Percentiles rank a stretch among this genome's conserved stretches.
Conservation (phyloP, 2,113 vertebrate species). For the Sylvilagus bachmani region DNA sequence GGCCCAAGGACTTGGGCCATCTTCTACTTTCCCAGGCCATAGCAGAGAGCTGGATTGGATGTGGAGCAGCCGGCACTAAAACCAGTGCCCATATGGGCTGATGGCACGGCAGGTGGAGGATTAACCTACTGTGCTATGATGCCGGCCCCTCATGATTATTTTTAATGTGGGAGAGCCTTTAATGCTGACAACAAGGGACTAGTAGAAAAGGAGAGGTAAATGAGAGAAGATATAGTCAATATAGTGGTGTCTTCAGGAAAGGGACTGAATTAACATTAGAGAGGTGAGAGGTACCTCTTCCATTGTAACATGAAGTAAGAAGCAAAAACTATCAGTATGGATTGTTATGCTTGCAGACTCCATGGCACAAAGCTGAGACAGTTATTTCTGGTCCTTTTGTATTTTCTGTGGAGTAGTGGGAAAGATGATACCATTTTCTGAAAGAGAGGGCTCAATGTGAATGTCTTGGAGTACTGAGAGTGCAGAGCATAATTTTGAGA, state of each 20-base stretch:
- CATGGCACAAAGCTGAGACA: not conserved
- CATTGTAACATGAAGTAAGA: not conserved
- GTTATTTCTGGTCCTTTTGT: not conserved
- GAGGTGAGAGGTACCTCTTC: not conserved
- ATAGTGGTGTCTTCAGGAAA: not conserved
- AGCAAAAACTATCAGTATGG: conserved; percentile 24
- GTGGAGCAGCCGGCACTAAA: no score
- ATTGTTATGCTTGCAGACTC: not conserved
- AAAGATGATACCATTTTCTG: conserved; percentile 1
- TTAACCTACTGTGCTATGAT: no score
- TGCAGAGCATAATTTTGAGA: conserved; percentile 27
- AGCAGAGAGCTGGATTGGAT: no score
- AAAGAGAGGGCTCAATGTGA: not conserved
- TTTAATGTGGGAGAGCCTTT: not conserved
- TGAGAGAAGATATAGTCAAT: not conserved
- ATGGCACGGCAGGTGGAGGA: no score
- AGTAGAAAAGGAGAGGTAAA: not conserved
- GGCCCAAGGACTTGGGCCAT: no score
- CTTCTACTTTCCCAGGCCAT: no score
- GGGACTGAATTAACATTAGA: conserved; percentile 7
- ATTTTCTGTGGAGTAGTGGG: not conserved
- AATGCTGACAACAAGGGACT: not conserved
- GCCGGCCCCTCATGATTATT: not conserved
- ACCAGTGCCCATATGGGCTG: no score
- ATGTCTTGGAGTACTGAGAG: not conserved